Conservation (phyloP, 2,888 invertebrate genomes). For the Furcula furcula region DNA sequence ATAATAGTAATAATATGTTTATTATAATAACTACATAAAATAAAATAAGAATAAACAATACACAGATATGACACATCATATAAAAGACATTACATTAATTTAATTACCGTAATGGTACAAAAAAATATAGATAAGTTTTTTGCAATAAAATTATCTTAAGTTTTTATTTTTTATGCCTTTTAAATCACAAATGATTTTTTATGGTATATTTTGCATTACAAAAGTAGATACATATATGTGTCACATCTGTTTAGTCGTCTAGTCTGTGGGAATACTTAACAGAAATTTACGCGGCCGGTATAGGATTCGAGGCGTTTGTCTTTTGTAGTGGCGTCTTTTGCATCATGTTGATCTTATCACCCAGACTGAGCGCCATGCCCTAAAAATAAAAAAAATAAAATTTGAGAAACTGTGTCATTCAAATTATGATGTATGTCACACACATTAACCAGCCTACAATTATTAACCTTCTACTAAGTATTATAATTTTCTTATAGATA, state of each 20-base stretch:
- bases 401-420: too few relatives aligned
- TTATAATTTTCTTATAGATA: too few relatives aligned
- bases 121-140: too few relatives aligned
- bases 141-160: too few relatives aligned
- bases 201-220: too few relatives aligned
- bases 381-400: conserved; percentile 46
- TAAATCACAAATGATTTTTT: too few relatives aligned
- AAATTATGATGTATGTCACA: not conserved
- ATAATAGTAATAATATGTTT: conserved; percentile 18
- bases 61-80: conserved; percentile 4
- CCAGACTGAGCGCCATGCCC: conserved; percentile 99
- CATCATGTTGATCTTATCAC: conserved; percentile 98
- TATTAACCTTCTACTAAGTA: too few relatives aligned
- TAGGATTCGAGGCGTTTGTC: conserved; percentile 33
- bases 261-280: conserved; percentile 13
- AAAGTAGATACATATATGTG: too few relatives aligned
- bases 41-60: conserved; percentile 17
- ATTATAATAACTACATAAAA: conserved; percentile 16
- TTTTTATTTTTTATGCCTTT: too few relatives aligned
- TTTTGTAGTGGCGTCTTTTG: conserved; percentile 86
- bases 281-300: conserved; percentile 51
- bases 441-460: not conserved
- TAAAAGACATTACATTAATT: too few relatives aligned
- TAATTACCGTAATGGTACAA: too few relatives aligned
- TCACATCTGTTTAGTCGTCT: conserved; percentile 19